Conservation (phyloP, 2,797 vertebrate genomes). For the Leptodactylus fallax region DNA sequence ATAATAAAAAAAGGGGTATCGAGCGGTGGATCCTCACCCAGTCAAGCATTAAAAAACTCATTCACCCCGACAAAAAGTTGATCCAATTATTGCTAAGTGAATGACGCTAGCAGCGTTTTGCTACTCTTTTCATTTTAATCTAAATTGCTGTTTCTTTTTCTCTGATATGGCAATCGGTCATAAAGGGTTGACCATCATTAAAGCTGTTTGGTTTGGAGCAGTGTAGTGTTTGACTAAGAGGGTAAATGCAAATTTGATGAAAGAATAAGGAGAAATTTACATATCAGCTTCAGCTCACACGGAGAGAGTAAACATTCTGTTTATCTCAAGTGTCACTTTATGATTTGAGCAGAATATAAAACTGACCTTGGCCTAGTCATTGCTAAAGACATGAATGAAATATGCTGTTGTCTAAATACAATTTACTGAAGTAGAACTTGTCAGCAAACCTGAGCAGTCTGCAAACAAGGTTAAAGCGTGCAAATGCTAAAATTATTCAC, state of each 20-base stretch:
- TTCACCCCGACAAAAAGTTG: slow-evolving; percentile 87
- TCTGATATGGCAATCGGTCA: slow-evolving; percentile 93
- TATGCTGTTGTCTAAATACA: slow-evolving; percentile 90
- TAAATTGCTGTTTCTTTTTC: slow-evolving; percentile 91
- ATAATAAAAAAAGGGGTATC: slow-evolving; percentile 79
- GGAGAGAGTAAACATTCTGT: slow-evolving; percentile 99
- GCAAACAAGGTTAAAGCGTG: slow-evolving; percentile 79
- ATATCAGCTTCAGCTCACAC: slow-evolving; percentile 99
- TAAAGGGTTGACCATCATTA: slow-evolving; percentile 99
- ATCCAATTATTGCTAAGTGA: slow-evolving; percentile 92
- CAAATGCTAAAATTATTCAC: slow-evolving; percentile 43
- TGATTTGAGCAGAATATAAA: slow-evolving; percentile 99
- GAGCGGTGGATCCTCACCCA: slow-evolving; percentile 83
- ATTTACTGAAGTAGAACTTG: slow-evolving; percentile 91
- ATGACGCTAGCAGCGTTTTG: slow-evolving; percentile 83
- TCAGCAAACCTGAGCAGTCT: slow-evolving; percentile 81
- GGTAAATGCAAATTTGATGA: slow-evolving; percentile 99
- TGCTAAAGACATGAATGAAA: slow-evolving; percentile 91
- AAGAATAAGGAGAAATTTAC: slow-evolving; percentile 99
- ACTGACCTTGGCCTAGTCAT: slow-evolving; percentile 94
- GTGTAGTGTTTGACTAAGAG: slow-evolving; percentile 99
- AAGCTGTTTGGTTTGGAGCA: slow-evolving; percentile 99
- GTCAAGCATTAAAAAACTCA: slow-evolving; percentile 88
- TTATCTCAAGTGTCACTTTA: slow-evolving; percentile 99
- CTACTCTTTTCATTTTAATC: slow-evolving; percentile 91